Conservation (phyloP, 30 jellyfish, hydroid and myxozoan genomes). For the Chrysaora quinquecirrha region DNA sequence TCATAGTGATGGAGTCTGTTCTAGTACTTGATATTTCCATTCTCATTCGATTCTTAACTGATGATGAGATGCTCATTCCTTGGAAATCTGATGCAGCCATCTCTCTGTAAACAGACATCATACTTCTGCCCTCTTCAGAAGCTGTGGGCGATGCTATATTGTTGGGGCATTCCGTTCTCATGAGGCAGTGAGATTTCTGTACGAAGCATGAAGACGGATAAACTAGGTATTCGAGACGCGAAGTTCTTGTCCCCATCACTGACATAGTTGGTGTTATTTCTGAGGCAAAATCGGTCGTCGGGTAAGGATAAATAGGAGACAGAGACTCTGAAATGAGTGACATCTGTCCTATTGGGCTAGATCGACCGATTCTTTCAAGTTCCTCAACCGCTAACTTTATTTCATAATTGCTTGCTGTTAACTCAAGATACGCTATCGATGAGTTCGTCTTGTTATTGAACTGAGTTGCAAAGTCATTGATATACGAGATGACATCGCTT, state of each 20-base stretch:
- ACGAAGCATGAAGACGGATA: conserved; percentile 1
- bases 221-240: background rate
- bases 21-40: background rate
- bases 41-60: background rate
- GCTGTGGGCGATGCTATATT: background rate
- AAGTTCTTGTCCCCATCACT: background rate
- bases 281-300: background rate
- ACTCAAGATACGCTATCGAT: background rate
- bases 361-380: background rate
- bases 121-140: background rate
- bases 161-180: background rate
- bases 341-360: no score
- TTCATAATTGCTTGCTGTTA: background rate
- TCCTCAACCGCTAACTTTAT: background rate
- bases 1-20: background rate
- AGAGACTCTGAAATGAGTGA: background rate
- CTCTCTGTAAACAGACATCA: background rate
- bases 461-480: background rate
- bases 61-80: background rate
- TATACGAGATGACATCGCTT: background rate
- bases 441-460: background rate
- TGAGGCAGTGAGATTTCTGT: background rate
- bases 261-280: background rate
- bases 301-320: background rate
- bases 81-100: no score